Conservation (phyloP, 2,113 vertebrate genomes). For the Centropus unirufus region DNA sequence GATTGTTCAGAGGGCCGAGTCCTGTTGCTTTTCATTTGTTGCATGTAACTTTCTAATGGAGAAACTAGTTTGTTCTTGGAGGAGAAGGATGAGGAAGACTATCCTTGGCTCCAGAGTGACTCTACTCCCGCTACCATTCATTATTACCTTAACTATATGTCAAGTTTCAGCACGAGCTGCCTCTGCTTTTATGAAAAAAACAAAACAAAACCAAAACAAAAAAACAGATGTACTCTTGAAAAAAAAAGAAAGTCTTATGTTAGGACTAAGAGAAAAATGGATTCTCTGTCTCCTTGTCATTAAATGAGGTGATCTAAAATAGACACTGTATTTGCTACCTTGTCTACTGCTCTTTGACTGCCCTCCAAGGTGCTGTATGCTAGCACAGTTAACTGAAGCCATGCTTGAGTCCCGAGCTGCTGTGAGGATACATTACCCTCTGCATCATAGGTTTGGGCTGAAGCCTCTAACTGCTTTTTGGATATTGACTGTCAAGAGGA, state of each 20-base stretch:
- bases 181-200: background rate
- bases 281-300: background rate
- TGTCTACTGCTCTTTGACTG: background rate
- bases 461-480: background rate
- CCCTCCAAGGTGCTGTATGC: background rate
- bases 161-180: background rate
- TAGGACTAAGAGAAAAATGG: background rate
- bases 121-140: background rate
- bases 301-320: background rate
- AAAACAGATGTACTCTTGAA: background rate
- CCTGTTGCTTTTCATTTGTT: background rate
- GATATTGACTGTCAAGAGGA: background rate
- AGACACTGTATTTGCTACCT: background rate
- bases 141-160: background rate
- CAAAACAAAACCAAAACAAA: too few species aligned
- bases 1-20: background rate
- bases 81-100: background rate
- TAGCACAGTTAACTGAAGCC: background rate
- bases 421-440: rapidly evolving
- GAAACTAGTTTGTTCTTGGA: background rate
- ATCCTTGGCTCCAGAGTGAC: background rate
- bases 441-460: rapidly evolving
- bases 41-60: rapidly evolving
- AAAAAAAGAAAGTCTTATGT: background rate
- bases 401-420: rapidly evolving